Evolutionary conservation across 1,140 invertebrate species (phyloP), one percentile per base, ranked within the genome.

Genomic region (Tetranychus urticae): DNA sequence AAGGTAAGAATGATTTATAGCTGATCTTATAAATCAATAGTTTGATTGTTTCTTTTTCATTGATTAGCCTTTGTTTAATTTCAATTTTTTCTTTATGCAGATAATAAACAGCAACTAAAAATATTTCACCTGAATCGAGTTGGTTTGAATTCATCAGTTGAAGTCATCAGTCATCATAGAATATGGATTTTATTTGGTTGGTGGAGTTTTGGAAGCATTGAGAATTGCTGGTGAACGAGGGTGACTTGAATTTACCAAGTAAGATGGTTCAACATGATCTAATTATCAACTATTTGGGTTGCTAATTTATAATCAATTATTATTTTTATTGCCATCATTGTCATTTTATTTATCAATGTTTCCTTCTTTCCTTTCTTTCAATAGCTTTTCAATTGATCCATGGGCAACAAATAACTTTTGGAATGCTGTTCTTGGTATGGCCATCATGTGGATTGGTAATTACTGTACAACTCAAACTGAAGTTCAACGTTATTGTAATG

Each of bases 401-500:
- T 85, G 82, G 3, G 73, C 82, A 4, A 77, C 86, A 23, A 85
- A 88, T 14, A 82, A 85, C 35, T 86, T 86, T 0, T 70, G 81
- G 23, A 88, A 84, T 2, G 83, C 85, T 1, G 74, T 83, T 59
- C 67, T 88, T 56, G 86, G 86, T 8, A 85, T 87, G 68, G 75
- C 86, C 47, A 86, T 88, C 70, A 66, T 67, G 46, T 67, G 66
- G 64, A 36, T 62, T 6, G 67, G 64, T 23, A 66, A 66, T 35
- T 68, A 68, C 58, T 69, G 68, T 10, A 66, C 67, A 39, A 71
- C 69, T 63, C 69, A 71, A 60, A 70, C 70, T 1, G 70, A 69
- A 50, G 70, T 71, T 23, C 70, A 70, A 56, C 50, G 70, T 56
- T 71, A 71, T 58, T 70, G 68, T 62, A 70, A 67, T 63, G 66